Evolutionary conservation across 2,113 vertebrate genomes (phyloP).

Genomic region (Cynoglossus semilaevis): DNA sequence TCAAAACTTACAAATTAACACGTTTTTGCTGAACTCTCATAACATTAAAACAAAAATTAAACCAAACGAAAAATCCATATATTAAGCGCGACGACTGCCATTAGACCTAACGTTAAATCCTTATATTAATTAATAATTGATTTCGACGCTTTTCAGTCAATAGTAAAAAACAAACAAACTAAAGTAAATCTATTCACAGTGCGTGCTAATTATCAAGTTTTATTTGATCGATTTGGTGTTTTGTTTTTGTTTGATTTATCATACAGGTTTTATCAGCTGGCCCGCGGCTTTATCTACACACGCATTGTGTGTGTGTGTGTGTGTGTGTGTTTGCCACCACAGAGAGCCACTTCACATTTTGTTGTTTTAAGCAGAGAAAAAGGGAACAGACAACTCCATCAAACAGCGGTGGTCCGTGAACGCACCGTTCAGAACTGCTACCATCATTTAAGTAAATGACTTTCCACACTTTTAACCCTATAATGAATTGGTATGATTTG

Average conservation of each 20-base stretch:
- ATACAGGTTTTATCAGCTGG: slow-evolving; percentile 55
- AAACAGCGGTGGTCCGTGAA: slow-evolving; percentile 16
- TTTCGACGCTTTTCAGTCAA: not conserved
- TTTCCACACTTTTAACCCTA: too few relatives aligned
- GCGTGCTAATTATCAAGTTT: slow-evolving; percentile 29
- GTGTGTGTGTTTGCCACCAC: not conserved
- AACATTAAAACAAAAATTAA: not conserved
- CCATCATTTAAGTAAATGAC: slow-evolving; percentile 9
- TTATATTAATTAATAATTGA: not conserved
- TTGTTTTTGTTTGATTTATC: slow-evolving; percentile 50
- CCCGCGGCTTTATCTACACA: slow-evolving; percentile 15
- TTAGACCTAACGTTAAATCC: not conserved
- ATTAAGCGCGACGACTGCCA: too few relatives aligned
- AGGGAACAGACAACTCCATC: slow-evolving; percentile 25
- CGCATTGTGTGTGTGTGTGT: slow-evolving; percentile 1
- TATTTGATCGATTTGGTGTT: slow-evolving; percentile 37
- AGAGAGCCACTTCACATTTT: slow-evolving; percentile 61
- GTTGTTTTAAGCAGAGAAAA: slow-evolving; percentile 42
- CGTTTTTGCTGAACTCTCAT: too few relatives aligned
- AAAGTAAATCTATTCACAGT: too few relatives aligned
- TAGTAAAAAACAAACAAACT: too few relatives aligned
- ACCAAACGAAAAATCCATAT: not conserved
- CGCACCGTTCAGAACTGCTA: not conserved
- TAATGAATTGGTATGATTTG: too few relatives aligned
- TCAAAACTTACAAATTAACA: too few relatives aligned